Evolutionary conservation across 1,140 invertebrate genomes (phyloP), one percentile per base, ranked within the genome.

Genomic region (Zaprionus ghesquierei): DNA sequence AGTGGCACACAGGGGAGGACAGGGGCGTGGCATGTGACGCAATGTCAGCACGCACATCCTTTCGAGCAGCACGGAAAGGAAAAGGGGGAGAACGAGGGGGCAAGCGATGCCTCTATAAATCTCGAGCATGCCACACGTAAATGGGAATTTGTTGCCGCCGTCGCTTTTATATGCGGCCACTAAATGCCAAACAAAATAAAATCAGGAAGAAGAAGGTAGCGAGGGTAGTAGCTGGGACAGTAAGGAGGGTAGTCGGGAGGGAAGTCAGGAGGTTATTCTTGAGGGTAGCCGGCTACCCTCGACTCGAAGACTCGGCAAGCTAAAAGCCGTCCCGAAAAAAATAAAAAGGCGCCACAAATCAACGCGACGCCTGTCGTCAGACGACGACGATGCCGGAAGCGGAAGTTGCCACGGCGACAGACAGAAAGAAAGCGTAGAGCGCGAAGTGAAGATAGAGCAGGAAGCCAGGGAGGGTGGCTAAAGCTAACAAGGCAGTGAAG

Each of bases 131-230:
- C 82, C 82, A 76, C 82, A 73, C 54, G 56, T 68, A 79, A 78
- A 79, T 76, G 73, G 65, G 82, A 87, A 79, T 86, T 87, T 77
- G 71, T 78, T 71, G 75, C 75, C 61, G 68, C 74, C 58, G 73
- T 66, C 62, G 66, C 75, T 72, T 65, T 65, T 72, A 71, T 72
- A 55, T 70, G 61, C 55, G 69, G 72, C 58, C 51, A 75, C 66
- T 77, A 70, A 85, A 72, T 81, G 81, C 77, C 81, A 75, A 71
- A 69, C 74, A 80, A 80, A 77, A 71, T 81, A 77, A 80, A 71
- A 64, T 75, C 46, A 75, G 54, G 56, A 51, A 46, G 41, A 12
- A 1, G 33, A 22, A 46, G 41, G 5, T 9, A 18, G 9, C 6
- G 33, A 49, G 31, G n/a, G n/a, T n/a, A n/a, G n/a, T n/a, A n/a